Percentiles rank a stretch among this genome's conserved stretches.
phyloP scores from a whole-genome alignment of 2,888 invertebrate genomes.

The Meganola albula region DNA sequence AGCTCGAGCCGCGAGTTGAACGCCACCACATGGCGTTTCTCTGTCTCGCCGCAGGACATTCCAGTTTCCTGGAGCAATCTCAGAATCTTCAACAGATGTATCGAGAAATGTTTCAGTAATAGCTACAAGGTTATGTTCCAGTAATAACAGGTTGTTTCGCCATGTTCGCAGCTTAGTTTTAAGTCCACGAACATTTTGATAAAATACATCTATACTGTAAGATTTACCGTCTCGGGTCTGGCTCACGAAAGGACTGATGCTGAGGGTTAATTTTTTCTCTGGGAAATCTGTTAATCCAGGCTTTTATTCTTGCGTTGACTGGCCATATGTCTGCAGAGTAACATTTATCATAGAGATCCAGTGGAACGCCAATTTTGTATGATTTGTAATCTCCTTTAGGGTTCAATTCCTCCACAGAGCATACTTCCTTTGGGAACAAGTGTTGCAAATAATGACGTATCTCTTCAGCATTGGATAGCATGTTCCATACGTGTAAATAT shows the following conservation, averaged over 20 bases:
- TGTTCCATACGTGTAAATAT: conserved; percentile 24
- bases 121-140: too few relatives aligned
- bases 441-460: conserved; percentile 12
- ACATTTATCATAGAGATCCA: not conserved
- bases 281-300: conserved; percentile 8
- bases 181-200: conserved; percentile 1
- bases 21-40: not conserved
- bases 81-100: not conserved
- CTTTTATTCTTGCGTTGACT: conserved; percentile 8
- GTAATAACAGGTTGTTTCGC: not conserved
- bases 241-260: not conserved
- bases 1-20: not conserved
- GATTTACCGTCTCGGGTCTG: not conserved
- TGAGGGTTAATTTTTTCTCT: not conserved
- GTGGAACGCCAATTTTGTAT: conserved; percentile 1
- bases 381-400: conserved; percentile 15
- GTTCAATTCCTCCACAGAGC: conserved; percentile 15
- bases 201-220: not conserved
- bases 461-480: conserved; percentile 20
- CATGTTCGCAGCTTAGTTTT: conserved; percentile 1
- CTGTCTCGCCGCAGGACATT: not conserved
- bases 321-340: conserved; percentile 2
- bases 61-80: not conserved
- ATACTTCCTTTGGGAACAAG: conserved; percentile 10
- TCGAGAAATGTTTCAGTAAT: not conserved